phyloP scores from a whole-genome alignment of 2,113 vertebrate genomes.

The Siniperca chuatsi region DNA sequence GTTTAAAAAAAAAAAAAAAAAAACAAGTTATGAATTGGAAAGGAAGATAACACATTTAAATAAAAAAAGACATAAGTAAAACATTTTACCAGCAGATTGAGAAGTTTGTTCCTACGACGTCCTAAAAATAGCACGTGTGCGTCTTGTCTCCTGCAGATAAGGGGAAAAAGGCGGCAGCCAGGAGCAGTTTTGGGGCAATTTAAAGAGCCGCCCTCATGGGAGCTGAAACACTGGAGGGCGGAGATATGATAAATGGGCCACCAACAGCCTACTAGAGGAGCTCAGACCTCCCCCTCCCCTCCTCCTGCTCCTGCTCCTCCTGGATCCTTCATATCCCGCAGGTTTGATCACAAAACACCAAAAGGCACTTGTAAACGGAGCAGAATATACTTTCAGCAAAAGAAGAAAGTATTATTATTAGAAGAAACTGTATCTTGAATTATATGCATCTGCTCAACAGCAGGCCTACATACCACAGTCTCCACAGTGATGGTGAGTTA shows the following conservation, averaged over 20 bases:
- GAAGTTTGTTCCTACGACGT: conserved; percentile 64
- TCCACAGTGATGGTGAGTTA: conserved; percentile 56
- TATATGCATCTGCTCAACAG: background rate
- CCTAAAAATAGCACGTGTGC: conserved; percentile 73
- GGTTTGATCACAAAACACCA: conserved; percentile 46
- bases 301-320: background rate
- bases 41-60: background rate
- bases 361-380: conserved; percentile 21
- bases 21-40: conserved; percentile 25
- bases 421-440: background rate
- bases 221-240: conserved; percentile 78
- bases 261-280: conserved; percentile 67
- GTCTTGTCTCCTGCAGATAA: conserved; percentile 76
- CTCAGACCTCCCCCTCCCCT: conserved; percentile 22
- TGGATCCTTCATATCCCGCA: conserved; percentile 28
- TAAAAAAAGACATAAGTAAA: too few relatives aligned
- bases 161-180: conserved; percentile 79
- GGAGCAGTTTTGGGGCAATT: conserved; percentile 82
- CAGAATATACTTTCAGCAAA: background rate
- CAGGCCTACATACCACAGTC: background rate
- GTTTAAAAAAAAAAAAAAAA: conserved; percentile 10
- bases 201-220: conserved; percentile 83
- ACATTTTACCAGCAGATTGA: conserved; percentile 70
- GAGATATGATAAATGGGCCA: conserved; percentile 82
- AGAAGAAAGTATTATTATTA: accelerated